Evolutionary conservation across 2,888 invertebrate species (phyloP).

Genomic region (Conchocele bisecta): DNA sequence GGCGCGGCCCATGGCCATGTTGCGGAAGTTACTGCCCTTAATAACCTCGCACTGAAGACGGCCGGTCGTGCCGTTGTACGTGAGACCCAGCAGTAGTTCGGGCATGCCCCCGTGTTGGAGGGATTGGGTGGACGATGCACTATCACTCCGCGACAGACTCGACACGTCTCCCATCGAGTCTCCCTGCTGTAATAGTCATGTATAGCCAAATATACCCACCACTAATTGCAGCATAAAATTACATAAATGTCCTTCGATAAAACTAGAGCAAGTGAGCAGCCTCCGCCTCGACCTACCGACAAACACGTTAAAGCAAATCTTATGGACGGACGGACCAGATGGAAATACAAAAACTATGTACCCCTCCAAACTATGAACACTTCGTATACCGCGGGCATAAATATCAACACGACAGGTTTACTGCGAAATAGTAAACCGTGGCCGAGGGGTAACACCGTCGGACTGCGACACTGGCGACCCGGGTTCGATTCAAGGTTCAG

Average conservation of each 20-base stretch:
- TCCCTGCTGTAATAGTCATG: conserved; percentile 77
- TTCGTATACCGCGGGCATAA: too few relatives aligned
- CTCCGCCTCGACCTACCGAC: background rate
- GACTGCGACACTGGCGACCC: too few relatives aligned
- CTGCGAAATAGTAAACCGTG: too few relatives aligned
- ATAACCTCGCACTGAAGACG: conserved; percentile 95
- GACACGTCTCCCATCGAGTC: conserved; percentile 86
- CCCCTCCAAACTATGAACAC: background rate
- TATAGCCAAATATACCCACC: background rate
- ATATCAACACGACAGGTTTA: too few relatives aligned
- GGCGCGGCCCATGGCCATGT: conserved; percentile 83
- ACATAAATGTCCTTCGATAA: too few relatives aligned
- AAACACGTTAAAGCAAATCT: background rate
- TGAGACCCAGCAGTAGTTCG: conserved; percentile 93
- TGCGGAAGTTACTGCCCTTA: conserved; percentile 87
- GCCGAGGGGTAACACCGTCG: too few relatives aligned
- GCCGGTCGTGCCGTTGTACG: conserved; percentile 96
- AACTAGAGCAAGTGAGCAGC: background rate
- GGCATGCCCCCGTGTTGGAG: conserved; percentile 92
- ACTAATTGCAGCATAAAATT: background rate
- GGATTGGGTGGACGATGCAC: conserved; percentile 95
- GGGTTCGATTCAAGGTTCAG: too few relatives aligned
- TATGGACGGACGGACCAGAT: background rate
- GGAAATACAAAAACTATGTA: background rate
- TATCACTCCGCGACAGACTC: conserved; percentile 94